Conservation (phyloP, 2,888 invertebrate genomes). For the Apotomis betuletana region DNA sequence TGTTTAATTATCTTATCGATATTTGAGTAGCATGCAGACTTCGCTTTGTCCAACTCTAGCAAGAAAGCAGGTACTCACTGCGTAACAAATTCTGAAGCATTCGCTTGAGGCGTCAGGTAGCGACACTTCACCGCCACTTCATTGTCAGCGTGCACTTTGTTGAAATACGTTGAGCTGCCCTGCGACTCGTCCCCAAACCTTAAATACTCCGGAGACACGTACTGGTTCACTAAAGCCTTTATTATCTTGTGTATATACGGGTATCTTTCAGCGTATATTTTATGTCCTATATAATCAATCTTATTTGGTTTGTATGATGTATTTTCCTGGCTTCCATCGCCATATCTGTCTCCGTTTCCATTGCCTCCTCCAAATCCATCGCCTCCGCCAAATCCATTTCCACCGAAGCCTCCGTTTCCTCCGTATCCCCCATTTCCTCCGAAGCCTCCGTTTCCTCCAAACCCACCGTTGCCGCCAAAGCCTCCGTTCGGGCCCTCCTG, state of each 20-base stretch:
- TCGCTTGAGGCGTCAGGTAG: slow-evolving; percentile 57
- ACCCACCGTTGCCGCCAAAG: slow-evolving; percentile 57
- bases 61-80: slow-evolving; percentile 59
- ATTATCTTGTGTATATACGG: slow-evolving; percentile 72
- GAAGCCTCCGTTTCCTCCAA: slow-evolving; percentile 54
- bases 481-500: slow-evolving; percentile 66
- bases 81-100: slow-evolving; percentile 62
- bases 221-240: slow-evolving; percentile 63
- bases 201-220: slow-evolving; percentile 63
- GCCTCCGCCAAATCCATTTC: slow-evolving; percentile 38
- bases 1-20: no score
- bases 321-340: slow-evolving; percentile 51
- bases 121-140: slow-evolving; percentile 70
- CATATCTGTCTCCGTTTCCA: slow-evolving; percentile 49
- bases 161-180: slow-evolving; percentile 59
- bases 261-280: slow-evolving; percentile 68
- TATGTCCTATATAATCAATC: slow-evolving; percentile 65
- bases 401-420: slow-evolving; percentile 51
- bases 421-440: slow-evolving; percentile 56
- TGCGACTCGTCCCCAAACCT: slow-evolving; percentile 59
- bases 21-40: no score
- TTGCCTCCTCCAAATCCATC: slow-evolving; percentile 44
- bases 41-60: neutral
- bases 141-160: slow-evolving; percentile 61
- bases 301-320: slow-evolving; percentile 48